Percentiles rank a stretch among this genome's conserved stretches.
Evolutionary conservation across 53 echinoderm and acorn worm species (phyloP).

Genomic region (Hippasteria phrygiana): DNA sequence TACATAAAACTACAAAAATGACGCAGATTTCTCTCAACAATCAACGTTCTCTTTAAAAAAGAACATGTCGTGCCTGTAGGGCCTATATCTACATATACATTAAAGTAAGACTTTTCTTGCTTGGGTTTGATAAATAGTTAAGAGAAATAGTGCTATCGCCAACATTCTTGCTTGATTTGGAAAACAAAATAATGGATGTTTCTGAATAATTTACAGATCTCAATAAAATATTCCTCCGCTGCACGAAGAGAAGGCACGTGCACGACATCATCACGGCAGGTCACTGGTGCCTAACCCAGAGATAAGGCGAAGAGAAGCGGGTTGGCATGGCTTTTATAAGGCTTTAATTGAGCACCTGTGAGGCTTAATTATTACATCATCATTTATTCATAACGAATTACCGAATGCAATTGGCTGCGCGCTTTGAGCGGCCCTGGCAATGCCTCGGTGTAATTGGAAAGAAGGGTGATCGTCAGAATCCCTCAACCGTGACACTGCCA

Average conservation of each 20-base stretch:
- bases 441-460: not conserved
- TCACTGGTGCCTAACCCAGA: not conserved
- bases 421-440: not conserved
- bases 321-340: not conserved
- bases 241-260: not conserved
- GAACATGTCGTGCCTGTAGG: too few relatives aligned
- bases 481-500: not conserved
- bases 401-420: not conserved
- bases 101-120: too few relatives aligned
- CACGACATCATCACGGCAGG: not conserved
- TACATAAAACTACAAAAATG: too few relatives aligned
- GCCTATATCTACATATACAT: too few relatives aligned
- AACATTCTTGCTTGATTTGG: not conserved
- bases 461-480: not conserved
- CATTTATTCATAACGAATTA: conserved; percentile 48
- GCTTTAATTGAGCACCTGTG: conserved; percentile 33
- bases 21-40: too few relatives aligned
- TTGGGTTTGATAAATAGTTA: too few relatives aligned
- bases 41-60: too few relatives aligned
- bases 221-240: not conserved
- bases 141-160: not conserved
- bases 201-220: not conserved
- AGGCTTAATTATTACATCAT: conserved; percentile 56
- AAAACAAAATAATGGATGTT: not conserved
- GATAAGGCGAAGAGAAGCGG: not conserved